Conservation (phyloP, 2,797 vertebrate genomes). For the Remorina albescens region DNA sequence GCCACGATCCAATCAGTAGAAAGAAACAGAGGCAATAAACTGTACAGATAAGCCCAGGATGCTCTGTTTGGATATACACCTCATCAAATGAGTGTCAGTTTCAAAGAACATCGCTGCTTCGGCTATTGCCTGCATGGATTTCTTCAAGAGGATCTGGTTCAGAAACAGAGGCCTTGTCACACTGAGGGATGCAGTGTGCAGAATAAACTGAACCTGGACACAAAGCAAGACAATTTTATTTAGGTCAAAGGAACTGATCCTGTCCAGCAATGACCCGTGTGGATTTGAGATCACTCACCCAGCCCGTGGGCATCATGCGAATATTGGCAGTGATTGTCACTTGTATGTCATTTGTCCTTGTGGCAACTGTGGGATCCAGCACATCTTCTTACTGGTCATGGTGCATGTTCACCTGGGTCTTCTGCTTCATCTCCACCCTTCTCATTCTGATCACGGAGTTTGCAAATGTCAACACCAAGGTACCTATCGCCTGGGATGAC, state of each 20-base stretch:
- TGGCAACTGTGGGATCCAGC: conserved; percentile 54
- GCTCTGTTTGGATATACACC: conserved; percentile 36
- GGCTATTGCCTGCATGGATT: conserved; percentile 42
- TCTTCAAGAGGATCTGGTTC: conserved; percentile 11
- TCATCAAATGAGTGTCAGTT: conserved; percentile 45
- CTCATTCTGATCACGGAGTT: conserved; percentile 88
- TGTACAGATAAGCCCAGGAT: conserved; percentile 66
- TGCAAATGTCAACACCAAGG: conserved; percentile 71
- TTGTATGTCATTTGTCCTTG: conserved; percentile 86
- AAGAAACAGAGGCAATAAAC: conserved; percentile 65
- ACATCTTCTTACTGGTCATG: conserved; percentile 78
- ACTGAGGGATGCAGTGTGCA: background rate
- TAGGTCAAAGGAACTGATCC: conserved; percentile 19
- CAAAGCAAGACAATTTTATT: background rate
- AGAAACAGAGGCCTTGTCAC: background rate
- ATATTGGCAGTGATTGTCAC: conserved; percentile 80
- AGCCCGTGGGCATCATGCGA: conserved; percentile 83
- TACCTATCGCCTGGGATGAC: conserved; percentile 91
- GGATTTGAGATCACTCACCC: conserved; percentile 70
- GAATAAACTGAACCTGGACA: conserved; percentile 20
- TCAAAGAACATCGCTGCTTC: conserved; percentile 12
- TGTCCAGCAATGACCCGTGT: conserved; percentile 50
- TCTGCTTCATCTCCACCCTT: conserved; percentile 86
- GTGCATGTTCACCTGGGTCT: conserved; percentile 93
- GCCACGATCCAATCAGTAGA: conserved; percentile 65